Conservation (phyloP, 2,888 invertebrate genomes). For the Iselma pallidipennis region DNA sequence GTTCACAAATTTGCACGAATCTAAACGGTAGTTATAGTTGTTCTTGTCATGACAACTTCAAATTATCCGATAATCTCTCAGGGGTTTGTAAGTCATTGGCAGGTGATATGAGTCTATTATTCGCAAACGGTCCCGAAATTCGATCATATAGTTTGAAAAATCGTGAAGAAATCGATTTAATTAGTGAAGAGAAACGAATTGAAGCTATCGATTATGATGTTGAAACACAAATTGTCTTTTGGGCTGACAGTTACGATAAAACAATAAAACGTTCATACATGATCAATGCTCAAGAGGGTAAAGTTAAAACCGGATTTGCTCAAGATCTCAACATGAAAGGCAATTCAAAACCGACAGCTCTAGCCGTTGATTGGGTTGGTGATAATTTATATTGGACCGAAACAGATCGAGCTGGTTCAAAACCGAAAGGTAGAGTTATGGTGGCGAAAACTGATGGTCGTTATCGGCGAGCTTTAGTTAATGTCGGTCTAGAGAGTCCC, state of each 20-base stretch:
- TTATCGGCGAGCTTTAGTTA: conserved; percentile 80
- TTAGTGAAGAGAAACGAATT: conserved; percentile 84
- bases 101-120: conserved; percentile 70
- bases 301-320: conserved; percentile 79
- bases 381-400: conserved; percentile 96
- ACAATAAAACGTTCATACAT: conserved; percentile 91
- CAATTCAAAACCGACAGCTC: conserved; percentile 80
- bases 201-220: conserved; percentile 92
- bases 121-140: conserved; percentile 86
- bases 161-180: conserved; percentile 74
- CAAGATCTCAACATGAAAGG: conserved; percentile 87
- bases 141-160: conserved; percentile 68
- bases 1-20: conserved; percentile 93
- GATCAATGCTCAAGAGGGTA: conserved; percentile 76
- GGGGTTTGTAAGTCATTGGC: conserved; percentile 80
- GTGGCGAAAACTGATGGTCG: conserved; percentile 89
- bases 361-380: conserved; percentile 93
- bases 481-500: conserved; percentile 80
- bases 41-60: conserved; percentile 82
- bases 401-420: conserved; percentile 72
- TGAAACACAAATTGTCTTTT: conserved; percentile 82
- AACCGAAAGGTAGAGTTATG: conserved; percentile 80
- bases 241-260: conserved; percentile 92
- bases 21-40: conserved; percentile 89
- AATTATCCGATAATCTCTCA: conserved; percentile 72